These are phyloP conservation scores for Littorina saxatilis DNA, from an alignment of 1,140 invertebrate genomes.

Conservation along the genomic window DNA sequence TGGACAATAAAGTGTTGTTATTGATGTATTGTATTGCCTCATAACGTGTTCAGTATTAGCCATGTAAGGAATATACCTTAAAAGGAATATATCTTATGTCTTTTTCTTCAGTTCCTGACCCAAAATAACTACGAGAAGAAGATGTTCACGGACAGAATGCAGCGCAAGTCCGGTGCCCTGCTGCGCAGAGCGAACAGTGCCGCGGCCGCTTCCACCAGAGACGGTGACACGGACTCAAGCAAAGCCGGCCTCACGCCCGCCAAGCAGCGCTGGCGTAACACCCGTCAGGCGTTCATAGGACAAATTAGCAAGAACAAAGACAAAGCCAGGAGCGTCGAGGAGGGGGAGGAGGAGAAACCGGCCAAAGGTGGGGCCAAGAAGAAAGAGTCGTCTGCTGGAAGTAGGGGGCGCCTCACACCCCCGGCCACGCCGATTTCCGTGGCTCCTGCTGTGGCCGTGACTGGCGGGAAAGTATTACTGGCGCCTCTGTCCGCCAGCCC, in stretches of 20 bases:
- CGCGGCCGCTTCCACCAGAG: background rate
- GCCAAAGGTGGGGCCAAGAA: background rate
- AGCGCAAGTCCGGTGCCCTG: constrained; percentile 41
- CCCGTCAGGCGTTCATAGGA: constrained; percentile 11
- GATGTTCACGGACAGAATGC: constrained; percentile 51
- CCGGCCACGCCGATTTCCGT: background rate
- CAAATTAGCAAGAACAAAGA: constrained; percentile 17
- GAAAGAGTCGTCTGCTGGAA: background rate
- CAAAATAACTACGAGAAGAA: constrained; percentile 57
- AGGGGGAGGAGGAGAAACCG: background rate
- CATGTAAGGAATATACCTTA: background rate
- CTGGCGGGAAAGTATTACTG: too few relatives aligned
- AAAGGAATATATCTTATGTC: background rate
- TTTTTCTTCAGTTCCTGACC: constrained; percentile 38
- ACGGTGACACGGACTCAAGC: background rate
- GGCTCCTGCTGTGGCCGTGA: background rate
- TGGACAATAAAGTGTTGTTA: too few relatives aligned
- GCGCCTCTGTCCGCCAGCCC: too few relatives aligned
- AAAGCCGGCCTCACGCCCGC: background rate
- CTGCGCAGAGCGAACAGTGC: constrained; percentile 1
- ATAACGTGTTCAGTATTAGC: background rate
- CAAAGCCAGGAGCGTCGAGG: background rate
- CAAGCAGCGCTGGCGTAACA: constrained; percentile 10
- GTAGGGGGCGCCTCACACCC: background rate
- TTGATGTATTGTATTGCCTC: background rate